phyloP scores from a whole-genome alignment of 2,113 vertebrate species.

The Otis tarda region DNA sequence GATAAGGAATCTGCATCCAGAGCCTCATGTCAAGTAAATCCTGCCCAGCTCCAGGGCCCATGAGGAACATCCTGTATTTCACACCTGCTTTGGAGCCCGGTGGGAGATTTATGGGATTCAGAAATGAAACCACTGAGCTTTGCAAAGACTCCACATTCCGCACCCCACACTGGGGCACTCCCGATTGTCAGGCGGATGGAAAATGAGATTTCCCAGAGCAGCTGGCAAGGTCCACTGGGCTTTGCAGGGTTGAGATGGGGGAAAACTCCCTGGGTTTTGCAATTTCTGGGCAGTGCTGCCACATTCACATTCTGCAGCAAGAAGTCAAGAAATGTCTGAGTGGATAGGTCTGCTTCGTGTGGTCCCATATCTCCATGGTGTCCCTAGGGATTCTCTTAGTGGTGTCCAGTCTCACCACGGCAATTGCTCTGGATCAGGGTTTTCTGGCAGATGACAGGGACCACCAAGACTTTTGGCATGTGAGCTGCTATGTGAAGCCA shows the following conservation, averaged over 20 bases:
- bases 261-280: background rate
- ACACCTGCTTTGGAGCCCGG: background rate
- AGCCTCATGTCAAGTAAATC: background rate
- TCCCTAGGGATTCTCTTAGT: background rate
- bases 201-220: constrained; percentile 2
- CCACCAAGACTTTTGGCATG: background rate
- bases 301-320: background rate
- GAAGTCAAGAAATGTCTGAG: background rate
- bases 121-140: background rate
- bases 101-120: background rate
- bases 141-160: background rate
- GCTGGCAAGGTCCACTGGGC: background rate
- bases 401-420: background rate
- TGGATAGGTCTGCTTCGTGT: background rate
- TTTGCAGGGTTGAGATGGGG: background rate
- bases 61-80: constrained; percentile 3
- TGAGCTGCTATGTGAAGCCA: background rate
- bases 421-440: background rate
- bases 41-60: background rate
- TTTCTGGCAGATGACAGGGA: background rate
- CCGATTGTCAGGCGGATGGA: background rate
- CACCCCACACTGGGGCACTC: background rate
- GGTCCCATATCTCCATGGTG: background rate
- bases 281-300: background rate
- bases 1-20: constrained; percentile 26